phyloP scores from a whole-genome alignment of 2,888 invertebrate genomes.

The Lamellibrachia columna region DNA sequence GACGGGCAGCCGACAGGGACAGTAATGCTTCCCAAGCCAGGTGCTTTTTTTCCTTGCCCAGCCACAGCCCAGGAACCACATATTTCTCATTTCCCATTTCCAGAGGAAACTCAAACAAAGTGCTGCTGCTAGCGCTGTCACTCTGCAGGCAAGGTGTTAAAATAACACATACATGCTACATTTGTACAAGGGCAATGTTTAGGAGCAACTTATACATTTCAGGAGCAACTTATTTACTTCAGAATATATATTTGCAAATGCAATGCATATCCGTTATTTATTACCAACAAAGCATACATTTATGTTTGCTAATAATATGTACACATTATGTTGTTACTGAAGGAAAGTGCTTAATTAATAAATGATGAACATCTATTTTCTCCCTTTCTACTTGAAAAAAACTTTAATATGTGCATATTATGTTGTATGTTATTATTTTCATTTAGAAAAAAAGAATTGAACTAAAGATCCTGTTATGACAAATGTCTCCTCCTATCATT shows the following conservation, averaged over 20 bases:
- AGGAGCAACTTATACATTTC: not conserved
- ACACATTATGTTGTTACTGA: too few relatives aligned
- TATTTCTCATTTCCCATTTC: constrained; percentile 11
- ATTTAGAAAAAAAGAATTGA: too few relatives aligned
- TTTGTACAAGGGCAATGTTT: not conserved
- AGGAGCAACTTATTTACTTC: not conserved
- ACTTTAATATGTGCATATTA: too few relatives aligned
- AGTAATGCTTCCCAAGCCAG: not conserved
- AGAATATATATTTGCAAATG: not conserved
- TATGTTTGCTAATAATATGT: too few relatives aligned
- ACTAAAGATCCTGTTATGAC: not conserved
- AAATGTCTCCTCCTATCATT: not conserved
- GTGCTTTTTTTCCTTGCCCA: not conserved
- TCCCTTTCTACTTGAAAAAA: too few relatives aligned
- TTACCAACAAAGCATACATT: too few relatives aligned
- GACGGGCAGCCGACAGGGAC: not conserved
- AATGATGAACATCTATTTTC: too few relatives aligned
- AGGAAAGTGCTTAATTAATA: too few relatives aligned
- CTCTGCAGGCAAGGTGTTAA: not conserved
- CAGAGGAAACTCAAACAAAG: not conserved
- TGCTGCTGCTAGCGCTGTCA: not conserved
- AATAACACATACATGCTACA: not conserved
- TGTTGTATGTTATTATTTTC: too few relatives aligned
- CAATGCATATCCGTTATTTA: too few relatives aligned
- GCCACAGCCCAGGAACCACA: not conserved